Conservation (phyloP, 2,888 invertebrate genomes). For the Sipha maydis region DNA sequence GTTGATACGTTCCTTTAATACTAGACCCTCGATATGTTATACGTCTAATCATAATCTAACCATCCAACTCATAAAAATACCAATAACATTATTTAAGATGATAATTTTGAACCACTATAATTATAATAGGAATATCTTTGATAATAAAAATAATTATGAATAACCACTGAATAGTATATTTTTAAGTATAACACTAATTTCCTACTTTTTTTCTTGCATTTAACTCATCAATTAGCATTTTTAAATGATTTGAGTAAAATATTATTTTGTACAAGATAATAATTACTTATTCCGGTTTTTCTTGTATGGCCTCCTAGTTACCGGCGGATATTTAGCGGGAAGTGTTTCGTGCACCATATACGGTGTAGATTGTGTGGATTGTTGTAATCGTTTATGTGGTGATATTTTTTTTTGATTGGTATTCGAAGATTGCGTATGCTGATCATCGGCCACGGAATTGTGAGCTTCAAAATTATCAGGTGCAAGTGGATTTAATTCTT, state of each 20-base stretch:
- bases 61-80: too few relatives aligned
- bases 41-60: too few relatives aligned
- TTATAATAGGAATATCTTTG: not conserved
- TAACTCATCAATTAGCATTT: not conserved
- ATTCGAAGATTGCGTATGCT: slow-evolving; percentile 33
- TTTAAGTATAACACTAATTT: not conserved
- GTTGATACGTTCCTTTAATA: too few relatives aligned
- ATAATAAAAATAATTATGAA: not conserved
- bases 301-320: slow-evolving; percentile 54
- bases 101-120: not conserved
- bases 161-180: not conserved
- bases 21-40: too few relatives aligned
- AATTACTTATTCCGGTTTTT: slow-evolving; percentile 58
- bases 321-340: slow-evolving; percentile 36
- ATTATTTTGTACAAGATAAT: slow-evolving; percentile 1
- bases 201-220: not conserved
- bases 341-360: slow-evolving; percentile 37
- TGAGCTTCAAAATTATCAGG: slow-evolving; percentile 54
- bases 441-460: slow-evolving; percentile 52
- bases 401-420: slow-evolving; percentile 47
- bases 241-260: not conserved
- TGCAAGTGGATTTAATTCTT: slow-evolving; percentile 50
- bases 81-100: not conserved
- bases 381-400: slow-evolving; percentile 34
- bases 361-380: slow-evolving; percentile 12